Evolutionary conservation across 2,113 vertebrate genomes (phyloP).

Genomic region (Lepus americanus): DNA sequence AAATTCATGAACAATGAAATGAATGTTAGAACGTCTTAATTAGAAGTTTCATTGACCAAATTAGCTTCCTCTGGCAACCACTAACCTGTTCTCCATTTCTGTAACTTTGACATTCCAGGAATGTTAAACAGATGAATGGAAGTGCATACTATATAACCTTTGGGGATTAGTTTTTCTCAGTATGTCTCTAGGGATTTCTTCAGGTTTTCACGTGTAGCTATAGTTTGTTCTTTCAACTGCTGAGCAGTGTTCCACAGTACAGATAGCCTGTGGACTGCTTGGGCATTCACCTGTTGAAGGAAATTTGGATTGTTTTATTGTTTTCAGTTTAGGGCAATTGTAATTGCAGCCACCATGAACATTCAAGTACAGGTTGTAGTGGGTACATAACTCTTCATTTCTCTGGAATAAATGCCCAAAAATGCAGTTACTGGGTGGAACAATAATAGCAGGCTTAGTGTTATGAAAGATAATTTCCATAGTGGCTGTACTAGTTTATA

Average conservation of each 20-base stretch:
- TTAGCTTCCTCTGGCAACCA: background rate
- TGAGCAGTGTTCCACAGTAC: background rate
- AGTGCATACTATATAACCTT: background rate
- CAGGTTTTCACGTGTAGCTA: background rate
- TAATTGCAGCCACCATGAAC: background rate
- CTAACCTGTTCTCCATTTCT: background rate
- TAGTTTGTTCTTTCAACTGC: background rate
- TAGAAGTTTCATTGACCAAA: background rate
- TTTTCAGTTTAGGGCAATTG: background rate
- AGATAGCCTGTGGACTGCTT: background rate
- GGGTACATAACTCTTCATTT: background rate
- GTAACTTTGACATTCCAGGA: conserved; percentile 36
- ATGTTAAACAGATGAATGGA: background rate
- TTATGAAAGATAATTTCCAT: background rate
- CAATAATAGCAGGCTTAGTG: background rate
- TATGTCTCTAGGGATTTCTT: background rate
- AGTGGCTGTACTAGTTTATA: background rate
- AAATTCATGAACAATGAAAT: conserved; percentile 21
- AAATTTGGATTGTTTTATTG: background rate
- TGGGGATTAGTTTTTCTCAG: background rate
- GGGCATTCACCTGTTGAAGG: background rate
- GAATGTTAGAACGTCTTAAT: conserved; percentile 17
- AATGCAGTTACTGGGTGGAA: background rate
- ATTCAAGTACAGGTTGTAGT: background rate
- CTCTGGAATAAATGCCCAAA: background rate